These are phyloP conservation scores for Clostera curtula DNA, from an alignment of 2,888 invertebrate genomes.

Conservation along the genomic window DNA sequence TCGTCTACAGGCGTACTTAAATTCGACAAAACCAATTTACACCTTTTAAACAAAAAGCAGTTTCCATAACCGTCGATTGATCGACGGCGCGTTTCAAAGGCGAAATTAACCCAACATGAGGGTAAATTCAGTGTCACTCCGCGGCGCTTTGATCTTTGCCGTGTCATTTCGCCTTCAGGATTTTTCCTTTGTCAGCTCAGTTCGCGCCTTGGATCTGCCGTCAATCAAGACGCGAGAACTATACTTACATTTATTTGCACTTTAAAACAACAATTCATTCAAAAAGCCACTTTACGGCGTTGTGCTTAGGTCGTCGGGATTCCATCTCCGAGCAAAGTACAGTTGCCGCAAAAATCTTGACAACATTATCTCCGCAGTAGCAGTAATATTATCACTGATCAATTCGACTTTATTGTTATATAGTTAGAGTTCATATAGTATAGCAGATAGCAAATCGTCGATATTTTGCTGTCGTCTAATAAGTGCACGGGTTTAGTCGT, in stretches of 20 bases:
- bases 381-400: constrained; percentile 2
- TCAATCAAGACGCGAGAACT: constrained; percentile 60
- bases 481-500: constrained; percentile 61
- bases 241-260: constrained; percentile 18
- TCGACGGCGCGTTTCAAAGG: constrained; percentile 30
- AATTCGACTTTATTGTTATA: neutral
- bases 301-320: constrained; percentile 6
- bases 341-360: neutral
- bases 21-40: constrained; percentile 13
- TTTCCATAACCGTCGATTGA: constrained; percentile 27
- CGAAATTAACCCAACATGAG: constrained; percentile 63
- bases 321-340: neutral
- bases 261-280: constrained; percentile 4
- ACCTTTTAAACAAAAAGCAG: constrained; percentile 15
- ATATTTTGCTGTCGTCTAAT: constrained; percentile 43
- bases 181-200: constrained; percentile 68
- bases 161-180: constrained; percentile 52
- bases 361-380: constrained; percentile 2
- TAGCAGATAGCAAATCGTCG: neutral
- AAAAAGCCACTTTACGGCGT: constrained; percentile 13
- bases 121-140: constrained; percentile 52
- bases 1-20: too few species aligned
- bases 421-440: neutral
- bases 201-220: constrained; percentile 65
- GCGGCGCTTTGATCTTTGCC: constrained; percentile 61